These are phyloP conservation scores for Bombus waltoni DNA, from an alignment of 1,140 invertebrate genomes.

Conservation along the genomic window DNA sequence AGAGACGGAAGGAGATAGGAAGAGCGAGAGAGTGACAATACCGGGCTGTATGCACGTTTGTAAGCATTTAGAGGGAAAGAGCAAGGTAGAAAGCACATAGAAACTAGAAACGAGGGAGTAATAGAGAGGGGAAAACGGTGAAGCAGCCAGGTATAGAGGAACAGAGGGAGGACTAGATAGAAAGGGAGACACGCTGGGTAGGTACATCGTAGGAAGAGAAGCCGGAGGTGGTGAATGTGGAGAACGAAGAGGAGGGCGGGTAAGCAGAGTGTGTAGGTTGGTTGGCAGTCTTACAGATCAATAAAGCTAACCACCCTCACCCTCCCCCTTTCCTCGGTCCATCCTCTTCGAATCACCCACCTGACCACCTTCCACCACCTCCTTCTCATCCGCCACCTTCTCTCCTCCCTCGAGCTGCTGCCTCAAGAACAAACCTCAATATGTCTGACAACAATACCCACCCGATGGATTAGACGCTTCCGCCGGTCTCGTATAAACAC, in stretches of 20 bases:
- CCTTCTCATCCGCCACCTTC: conserved; percentile 52
- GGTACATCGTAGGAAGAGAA: conserved; percentile 66
- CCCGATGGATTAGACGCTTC: conserved; percentile 80
- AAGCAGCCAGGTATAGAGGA: conserved; percentile 27
- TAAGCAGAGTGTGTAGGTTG: conserved; percentile 78
- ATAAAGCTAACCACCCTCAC: conserved; percentile 82
- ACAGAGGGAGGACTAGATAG: conserved; percentile 56
- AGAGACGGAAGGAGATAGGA: conserved; percentile 56
- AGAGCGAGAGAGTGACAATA: conserved; percentile 64
- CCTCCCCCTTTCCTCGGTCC: conserved; percentile 57
- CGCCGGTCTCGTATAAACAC: conserved; percentile 57
- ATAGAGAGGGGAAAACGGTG: conserved; percentile 52
- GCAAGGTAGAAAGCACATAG: conserved; percentile 39
- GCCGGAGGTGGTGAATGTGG: conserved; percentile 66
- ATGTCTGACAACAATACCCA: conserved; percentile 81
- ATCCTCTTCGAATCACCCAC: conserved; percentile 67
- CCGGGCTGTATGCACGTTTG: conserved; percentile 52
- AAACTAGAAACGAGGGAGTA: conserved; percentile 47
- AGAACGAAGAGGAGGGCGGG: conserved; percentile 73
- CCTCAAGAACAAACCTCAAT: conserved; percentile 83
- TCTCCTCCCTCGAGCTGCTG: conserved; percentile 66
- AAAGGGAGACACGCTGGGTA: conserved; percentile 38
- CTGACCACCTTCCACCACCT: conserved; percentile 64
- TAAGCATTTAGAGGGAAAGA: conserved; percentile 52
- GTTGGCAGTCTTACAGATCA: conserved; percentile 83